A percentile compares a stretch with the other conserved stretches of the same genome.
These are phyloP conservation scores for Trissolcus basalis DNA, from an alignment of 1,140 invertebrate species.

Conservation along the genomic window DNA sequence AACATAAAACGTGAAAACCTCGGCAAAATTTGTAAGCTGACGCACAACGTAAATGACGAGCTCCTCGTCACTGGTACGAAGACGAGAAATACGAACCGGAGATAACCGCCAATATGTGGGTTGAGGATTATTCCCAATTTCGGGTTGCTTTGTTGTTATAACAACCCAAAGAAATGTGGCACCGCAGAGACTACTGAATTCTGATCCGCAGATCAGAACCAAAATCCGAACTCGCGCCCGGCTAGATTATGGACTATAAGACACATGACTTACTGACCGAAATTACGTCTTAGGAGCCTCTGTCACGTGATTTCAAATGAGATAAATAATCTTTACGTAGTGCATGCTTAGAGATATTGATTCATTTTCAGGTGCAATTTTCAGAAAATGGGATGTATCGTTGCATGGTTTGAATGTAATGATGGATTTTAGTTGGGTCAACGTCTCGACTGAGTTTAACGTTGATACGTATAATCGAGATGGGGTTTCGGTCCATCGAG, in stretches of 20 bases:
- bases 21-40: slow-evolving; percentile 63
- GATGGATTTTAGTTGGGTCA: too few species aligned
- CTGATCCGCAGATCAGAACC: too few species aligned
- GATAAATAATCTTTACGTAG: not conserved
- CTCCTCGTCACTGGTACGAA: slow-evolving; percentile 14
- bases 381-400: too few species aligned
- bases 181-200: too few species aligned
- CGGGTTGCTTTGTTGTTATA: not conserved
- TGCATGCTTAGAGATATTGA: too few species aligned
- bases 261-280: slow-evolving; percentile 8
- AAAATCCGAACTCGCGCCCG: too few species aligned
- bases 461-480: too few species aligned
- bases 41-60: slow-evolving; percentile 52
- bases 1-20: slow-evolving; percentile 42
- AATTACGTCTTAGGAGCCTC: slow-evolving; percentile 51
- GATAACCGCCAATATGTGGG: slow-evolving; percentile 46
- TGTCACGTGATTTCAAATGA: slow-evolving; percentile 3
- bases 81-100: slow-evolving; percentile 30
- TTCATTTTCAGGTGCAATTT: too few species aligned
- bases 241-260: slow-evolving; percentile 54
- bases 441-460: too few species aligned
- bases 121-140: slow-evolving; percentile 1
- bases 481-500: too few species aligned
- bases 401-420: too few species aligned
- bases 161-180: too few species aligned